These are phyloP conservation scores for Corvus hawaiiensis DNA, from an alignment of 2,113 vertebrate genomes.

Conservation along the genomic window DNA sequence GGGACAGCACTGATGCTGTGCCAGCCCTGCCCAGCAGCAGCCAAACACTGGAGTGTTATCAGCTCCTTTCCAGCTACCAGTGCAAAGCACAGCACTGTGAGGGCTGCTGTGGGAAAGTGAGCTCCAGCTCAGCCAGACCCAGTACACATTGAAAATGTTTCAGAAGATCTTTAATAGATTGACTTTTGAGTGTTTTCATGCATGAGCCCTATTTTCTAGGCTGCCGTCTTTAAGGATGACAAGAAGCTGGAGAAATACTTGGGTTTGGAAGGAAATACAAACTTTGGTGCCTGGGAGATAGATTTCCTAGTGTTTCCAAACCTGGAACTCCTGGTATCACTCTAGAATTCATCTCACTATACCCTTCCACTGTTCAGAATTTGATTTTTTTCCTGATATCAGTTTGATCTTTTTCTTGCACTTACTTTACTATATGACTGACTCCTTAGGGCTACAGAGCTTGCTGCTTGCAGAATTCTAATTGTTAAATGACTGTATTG, in stretches of 20 bases:
- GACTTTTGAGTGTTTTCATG: neutral
- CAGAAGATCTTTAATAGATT: neutral
- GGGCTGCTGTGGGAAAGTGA: neutral
- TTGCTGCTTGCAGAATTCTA: neutral
- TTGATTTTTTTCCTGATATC: neutral
- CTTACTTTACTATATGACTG: neutral
- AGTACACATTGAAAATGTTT: neutral
- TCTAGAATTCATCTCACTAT: neutral
- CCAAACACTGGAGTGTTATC: neutral
- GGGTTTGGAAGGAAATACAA: neutral
- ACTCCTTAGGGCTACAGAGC: neutral
- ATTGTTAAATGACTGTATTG: neutral
- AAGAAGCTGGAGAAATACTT: neutral
- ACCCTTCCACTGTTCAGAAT: neutral
- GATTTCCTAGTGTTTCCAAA: neutral
- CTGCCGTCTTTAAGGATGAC: neutral
- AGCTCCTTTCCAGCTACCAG: neutral
- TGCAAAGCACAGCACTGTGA: neutral
- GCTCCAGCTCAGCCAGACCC: neutral
- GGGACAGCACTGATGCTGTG: neutral
- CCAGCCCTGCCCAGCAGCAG: neutral
- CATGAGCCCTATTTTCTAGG: neutral
- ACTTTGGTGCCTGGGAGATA: neutral
- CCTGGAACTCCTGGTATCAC: neutral
- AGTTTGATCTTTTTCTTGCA: neutral